phyloP scores from a whole-genome alignment of 2,113 vertebrate species.

The Herpetotheres cachinnans region DNA sequence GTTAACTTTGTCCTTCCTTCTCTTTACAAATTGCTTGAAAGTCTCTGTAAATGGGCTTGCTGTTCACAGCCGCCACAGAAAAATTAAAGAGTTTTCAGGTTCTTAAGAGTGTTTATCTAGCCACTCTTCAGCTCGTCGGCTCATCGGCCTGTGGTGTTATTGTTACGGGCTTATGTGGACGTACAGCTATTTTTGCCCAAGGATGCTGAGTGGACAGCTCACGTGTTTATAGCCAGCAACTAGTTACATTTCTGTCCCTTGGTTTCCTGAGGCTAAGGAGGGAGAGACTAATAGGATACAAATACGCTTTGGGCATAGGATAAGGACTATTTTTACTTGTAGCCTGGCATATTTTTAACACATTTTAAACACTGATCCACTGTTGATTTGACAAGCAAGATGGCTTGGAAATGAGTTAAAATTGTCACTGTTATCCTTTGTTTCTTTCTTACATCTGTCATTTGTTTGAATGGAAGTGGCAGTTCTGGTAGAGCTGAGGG shows the following conservation, averaged over 20 bases:
- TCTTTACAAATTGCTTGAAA: neutral
- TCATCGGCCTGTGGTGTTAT: neutral
- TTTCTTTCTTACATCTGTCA: neutral
- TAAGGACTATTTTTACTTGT: neutral
- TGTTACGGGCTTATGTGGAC: neutral
- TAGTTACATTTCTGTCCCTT: neutral
- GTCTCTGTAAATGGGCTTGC: neutral
- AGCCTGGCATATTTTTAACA: neutral
- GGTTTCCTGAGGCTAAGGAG: neutral
- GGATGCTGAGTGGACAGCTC: neutral
- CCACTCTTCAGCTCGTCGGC: neutral
- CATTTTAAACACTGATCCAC: neutral
- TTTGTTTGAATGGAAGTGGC: neutral
- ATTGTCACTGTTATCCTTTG: neutral
- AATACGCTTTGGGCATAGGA: rapidly evolving
- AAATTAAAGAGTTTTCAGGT: neutral
- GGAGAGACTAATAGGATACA: neutral
- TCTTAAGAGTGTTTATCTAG: neutral
- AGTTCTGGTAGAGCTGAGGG: neutral
- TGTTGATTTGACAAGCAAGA: neutral
- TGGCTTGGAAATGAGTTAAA: neutral
- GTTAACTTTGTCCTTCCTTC: neutral
- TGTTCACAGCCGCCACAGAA: neutral
- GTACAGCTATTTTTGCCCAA: neutral
- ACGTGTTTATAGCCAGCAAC: neutral